These are phyloP conservation scores for Psilopogon haemacephalus DNA, from an alignment of 2,113 vertebrate genomes.

Conservation along the genomic window DNA sequence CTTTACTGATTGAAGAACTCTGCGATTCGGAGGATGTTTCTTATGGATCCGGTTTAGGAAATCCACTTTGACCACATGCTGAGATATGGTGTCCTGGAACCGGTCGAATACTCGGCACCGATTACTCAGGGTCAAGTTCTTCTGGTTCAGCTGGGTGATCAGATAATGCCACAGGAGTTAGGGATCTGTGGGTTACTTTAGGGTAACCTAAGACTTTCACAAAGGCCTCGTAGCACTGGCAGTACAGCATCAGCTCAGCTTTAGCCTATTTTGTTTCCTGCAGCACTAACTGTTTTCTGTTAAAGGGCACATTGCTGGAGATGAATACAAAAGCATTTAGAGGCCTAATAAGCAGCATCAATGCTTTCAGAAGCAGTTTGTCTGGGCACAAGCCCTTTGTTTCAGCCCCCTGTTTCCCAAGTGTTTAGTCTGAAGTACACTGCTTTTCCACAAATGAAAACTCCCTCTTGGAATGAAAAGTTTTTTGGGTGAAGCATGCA, in stretches of 20 bases:
- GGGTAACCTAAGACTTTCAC: slow-evolving; percentile 40
- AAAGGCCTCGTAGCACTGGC: slow-evolving; percentile 2
- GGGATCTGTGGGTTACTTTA: slow-evolving; percentile 32
- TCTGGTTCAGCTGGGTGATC: slow-evolving; percentile 91
- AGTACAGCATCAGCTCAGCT: slow-evolving; percentile 47
- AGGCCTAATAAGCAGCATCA: not conserved
- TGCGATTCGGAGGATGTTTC: slow-evolving; percentile 86
- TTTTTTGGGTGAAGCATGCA: slow-evolving; percentile 49
- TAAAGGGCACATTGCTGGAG: slow-evolving; percentile 53
- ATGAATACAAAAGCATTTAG: slow-evolving; percentile 47
- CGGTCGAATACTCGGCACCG: slow-evolving; percentile 97
- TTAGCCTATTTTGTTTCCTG: slow-evolving; percentile 42
- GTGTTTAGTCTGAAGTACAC: slow-evolving; percentile 32
- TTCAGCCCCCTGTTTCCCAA: slow-evolving; percentile 44
- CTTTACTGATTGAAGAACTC: slow-evolving; percentile 79
- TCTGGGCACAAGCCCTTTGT: slow-evolving; percentile 31
- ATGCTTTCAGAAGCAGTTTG: slow-evolving; percentile 30
- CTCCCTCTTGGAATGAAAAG: slow-evolving; percentile 34
- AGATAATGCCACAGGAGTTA: slow-evolving; percentile 47
- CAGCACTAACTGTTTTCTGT: slow-evolving; percentile 45
- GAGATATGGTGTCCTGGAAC: slow-evolving; percentile 96
- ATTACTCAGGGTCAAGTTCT: slow-evolving; percentile 91
- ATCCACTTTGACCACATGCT: slow-evolving; percentile 96
- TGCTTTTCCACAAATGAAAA: slow-evolving; percentile 38
- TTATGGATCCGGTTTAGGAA: slow-evolving; percentile 94